A percentile compares a stretch with the other conserved stretches of the same genome.
phyloP scores from a whole-genome alignment of 92 coral and sea anemone genomes.

The Zoanthus gigantus region DNA sequence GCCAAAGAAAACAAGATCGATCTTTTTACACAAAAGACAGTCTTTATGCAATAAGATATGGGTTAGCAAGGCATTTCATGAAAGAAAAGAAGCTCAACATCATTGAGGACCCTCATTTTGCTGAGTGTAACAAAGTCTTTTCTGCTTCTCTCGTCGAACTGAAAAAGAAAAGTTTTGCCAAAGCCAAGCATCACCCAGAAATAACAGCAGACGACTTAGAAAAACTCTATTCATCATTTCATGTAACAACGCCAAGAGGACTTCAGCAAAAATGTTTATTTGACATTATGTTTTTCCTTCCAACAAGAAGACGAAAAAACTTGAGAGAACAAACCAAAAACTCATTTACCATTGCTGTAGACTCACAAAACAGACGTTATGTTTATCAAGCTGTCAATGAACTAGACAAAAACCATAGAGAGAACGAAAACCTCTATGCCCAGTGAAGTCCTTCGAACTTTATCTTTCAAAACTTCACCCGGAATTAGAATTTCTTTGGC shows the following conservation, averaged over 20 bases:
- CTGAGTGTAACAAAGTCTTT: not conserved
- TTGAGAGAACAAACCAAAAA: slow-evolving; percentile 48
- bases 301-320: slow-evolving; percentile 65
- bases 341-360: slow-evolving; percentile 56
- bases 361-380: slow-evolving; percentile 51
- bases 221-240: not conserved
- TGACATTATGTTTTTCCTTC: slow-evolving; percentile 58
- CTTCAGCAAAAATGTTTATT: slow-evolving; percentile 5
- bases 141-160: not conserved
- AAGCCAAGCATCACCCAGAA: not conserved
- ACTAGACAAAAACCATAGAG: slow-evolving; percentile 49
- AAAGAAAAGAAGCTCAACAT: not conserved
- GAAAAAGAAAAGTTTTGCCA: not conserved
- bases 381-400: slow-evolving; percentile 60
- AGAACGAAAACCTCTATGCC: slow-evolving; percentile 27
- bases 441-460: slow-evolving; percentile 52
- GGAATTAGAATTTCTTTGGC: slow-evolving; percentile 62
- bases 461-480: slow-evolving; percentile 51
- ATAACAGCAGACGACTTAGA: not conserved
- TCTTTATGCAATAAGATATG: not conserved
- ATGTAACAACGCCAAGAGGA: not conserved
- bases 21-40: not conserved
- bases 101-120: not conserved
- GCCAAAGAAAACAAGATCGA: slow-evolving; percentile 1
- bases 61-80: not conserved